Evolutionary conservation across 2,797 vertebrate genomes (phyloP), one percentile per base, ranked within the genome.

Genomic region (Hipposideros larvatus): DNA sequence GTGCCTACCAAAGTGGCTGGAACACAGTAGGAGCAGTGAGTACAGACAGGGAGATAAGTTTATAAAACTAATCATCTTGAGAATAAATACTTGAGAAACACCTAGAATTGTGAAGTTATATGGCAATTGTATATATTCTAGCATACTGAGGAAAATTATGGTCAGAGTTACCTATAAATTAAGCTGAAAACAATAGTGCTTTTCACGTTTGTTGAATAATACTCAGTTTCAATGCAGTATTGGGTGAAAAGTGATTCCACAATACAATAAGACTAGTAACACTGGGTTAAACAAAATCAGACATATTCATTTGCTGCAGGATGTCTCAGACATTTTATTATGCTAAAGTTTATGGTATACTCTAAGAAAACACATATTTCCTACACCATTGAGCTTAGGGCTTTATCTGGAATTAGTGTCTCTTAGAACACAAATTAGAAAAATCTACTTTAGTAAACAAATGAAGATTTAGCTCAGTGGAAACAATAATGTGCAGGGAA

Each of bases 391-490:
- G 16, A 90, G 4, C 37, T 90, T 9, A 87, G 65, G 77, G 8
- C 13, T 24, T 77, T n/a, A 71, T 26, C 1, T 43, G 53, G 26
- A 95, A 77, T 11, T 74, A 19, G 21, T 48, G 10, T 55, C 22
- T n/a, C 8, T 53, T 55, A 79, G n/a, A 61, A 79, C 6, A 61
- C 34, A 55, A 37, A 80, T 61, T 53, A 59, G 9, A 37, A 89
- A 83, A 86, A 2, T 31, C 9, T 55, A 3, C 11, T 15, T 70
- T 43, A 22, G 46, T 51, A 61, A 91, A 53, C 24, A 84, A 61
- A 13, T 26, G 1, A 22, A n/a, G 0, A 1, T 34, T 1, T 31
- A 34, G 22, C 21, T 28, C 6, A 34, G 1, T 41, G 9, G 46
- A 51, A 51, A 79, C 11, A 51, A 5, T 53, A 46, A 34, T 16